Base-by-base conservation (phyloP, 2,113 vertebrate genomes). In the Myiagra hebetior region DNA sequence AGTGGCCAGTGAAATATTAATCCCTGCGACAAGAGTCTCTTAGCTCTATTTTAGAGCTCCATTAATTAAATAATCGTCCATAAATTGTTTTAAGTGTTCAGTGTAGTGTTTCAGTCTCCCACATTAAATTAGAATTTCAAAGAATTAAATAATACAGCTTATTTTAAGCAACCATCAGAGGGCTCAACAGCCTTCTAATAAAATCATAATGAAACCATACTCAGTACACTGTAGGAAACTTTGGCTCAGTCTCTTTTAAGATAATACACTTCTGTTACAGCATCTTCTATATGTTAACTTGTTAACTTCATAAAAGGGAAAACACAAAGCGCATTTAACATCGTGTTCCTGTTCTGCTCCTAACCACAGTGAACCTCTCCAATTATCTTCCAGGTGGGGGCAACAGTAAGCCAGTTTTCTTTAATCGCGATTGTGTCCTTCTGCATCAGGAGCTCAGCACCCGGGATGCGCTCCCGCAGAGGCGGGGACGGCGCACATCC, bases 381-480 rank as follows among this genome's bases (percentile, higher is more conserved):
- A 55, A 62, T n/a, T 86, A 86, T 95, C 96, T 97, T 98, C 98
- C 98, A 98, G 96, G 97, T 69, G 96, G 97, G 98, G 98, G 97
- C 98, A 98, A 98, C 97, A 96, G 96, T 92, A 39, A 96, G 95
- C 97, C 97, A 95, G 87, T 95, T 97, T 95, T 69, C 87, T 44
- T 47, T 20, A 13, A 31, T 4, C 17, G 57, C 15, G 73, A 7
- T 1, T 0, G 49, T 3, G 69, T 93, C 91, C 84, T 88, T 28
- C 64, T 44, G 86, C 91, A 42, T 1, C 39, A 6, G 63, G 67
- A 74, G 75, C 87, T 12, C 73, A 3, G 72, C 20, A 23, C 22
- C 7, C 41, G 5, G 39, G 49, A 55, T 2, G 23, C 49, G 68
- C 59, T 69, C 55, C 72, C 21, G 11, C 63, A 24, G 62, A 11